phyloP scores from a whole-genome alignment of 2,113 vertebrate species.

The Naja naja region DNA sequence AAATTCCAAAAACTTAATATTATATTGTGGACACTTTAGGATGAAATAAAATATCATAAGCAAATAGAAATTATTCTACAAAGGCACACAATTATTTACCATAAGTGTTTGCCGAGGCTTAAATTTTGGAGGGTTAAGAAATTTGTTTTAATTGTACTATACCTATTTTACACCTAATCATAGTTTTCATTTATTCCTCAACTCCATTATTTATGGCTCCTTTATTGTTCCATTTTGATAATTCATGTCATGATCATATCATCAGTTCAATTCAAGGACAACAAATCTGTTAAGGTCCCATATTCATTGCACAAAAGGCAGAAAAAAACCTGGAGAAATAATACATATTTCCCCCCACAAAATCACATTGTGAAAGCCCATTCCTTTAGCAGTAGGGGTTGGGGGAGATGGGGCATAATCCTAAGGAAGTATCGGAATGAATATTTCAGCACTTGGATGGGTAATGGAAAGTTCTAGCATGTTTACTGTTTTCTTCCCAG shows the following conservation, averaged over 20 bases:
- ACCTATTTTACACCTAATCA: not conserved
- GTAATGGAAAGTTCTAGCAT: slow-evolving; percentile 13
- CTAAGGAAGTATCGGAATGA: not conserved
- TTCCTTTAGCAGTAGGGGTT: not conserved
- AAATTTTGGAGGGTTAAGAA: not conserved
- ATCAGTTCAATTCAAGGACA: not conserved
- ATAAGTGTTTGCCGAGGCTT: not conserved
- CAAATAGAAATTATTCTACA: not conserved
- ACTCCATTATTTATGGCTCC: not conserved
- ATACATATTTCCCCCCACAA: not conserved
- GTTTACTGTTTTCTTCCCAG: not conserved
- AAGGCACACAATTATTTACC: not conserved
- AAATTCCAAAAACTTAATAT: not conserved
- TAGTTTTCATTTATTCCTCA: not conserved
- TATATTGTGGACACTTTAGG: not conserved
- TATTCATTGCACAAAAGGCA: not conserved
- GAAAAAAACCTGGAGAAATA: not conserved
- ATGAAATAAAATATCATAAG: not conserved
- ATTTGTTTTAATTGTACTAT: not conserved
- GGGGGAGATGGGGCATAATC: not conserved
- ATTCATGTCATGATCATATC: not conserved
- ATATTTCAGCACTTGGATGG: slow-evolving; percentile 7
- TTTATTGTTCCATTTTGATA: not conserved
- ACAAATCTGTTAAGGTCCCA: not conserved
- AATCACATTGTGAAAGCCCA: not conserved